Evolutionary conservation across 2,888 invertebrate genomes (phyloP), one percentile per base, ranked within the genome.

Genomic region (Ormyrus nitidulus): DNA sequence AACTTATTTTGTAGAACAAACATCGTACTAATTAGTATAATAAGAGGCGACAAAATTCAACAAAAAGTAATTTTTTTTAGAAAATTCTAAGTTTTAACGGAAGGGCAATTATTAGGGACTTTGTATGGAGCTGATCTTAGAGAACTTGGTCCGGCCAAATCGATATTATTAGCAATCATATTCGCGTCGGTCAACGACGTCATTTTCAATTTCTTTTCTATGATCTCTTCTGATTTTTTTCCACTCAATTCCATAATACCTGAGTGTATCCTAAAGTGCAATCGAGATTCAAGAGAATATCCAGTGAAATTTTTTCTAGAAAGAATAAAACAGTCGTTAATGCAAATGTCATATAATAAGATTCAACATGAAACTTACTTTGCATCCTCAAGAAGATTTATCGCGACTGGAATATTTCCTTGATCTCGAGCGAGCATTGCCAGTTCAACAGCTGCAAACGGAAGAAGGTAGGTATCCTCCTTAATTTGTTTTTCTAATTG

Each of bases 231-330:
- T 3, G 85, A 74, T 70, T 89, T 88, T 77, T 88, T 88, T 11
- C 84, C 87, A 83, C 91, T 92, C 65, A 92, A 88, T 79, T 92
- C 92, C 82, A 91, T 89, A 62, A 95, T 87, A 66, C 94, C 94
- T 0, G 96, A 95, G 88, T 98, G 97, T 83, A 98, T 95, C 85
- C 96, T 93, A 91, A 98, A 98, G 89, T 97, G 97, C 19, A 98
- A 92, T 58, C 98, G 93, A 0, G 97, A 97, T 88, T 98, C 98
- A 84, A 98, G 90, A 0, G 95, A 94, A 90, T 97, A 98, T 4
- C 96, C 95, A 9, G 96, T 95, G 90, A 95, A 97, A 88, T 96
- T 95, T 91, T 95, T 96, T 91, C 97, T 97, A 91, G 0, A 93
- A 93, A 44, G 44, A 34, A 44, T 34, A 62, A 44, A 44, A 61